Percentiles rank a stretch among this genome's conserved stretches.
Conservation (phyloP, 2,797 vertebrate genomes). For the Pseudocheirus occidentalis region DNA sequence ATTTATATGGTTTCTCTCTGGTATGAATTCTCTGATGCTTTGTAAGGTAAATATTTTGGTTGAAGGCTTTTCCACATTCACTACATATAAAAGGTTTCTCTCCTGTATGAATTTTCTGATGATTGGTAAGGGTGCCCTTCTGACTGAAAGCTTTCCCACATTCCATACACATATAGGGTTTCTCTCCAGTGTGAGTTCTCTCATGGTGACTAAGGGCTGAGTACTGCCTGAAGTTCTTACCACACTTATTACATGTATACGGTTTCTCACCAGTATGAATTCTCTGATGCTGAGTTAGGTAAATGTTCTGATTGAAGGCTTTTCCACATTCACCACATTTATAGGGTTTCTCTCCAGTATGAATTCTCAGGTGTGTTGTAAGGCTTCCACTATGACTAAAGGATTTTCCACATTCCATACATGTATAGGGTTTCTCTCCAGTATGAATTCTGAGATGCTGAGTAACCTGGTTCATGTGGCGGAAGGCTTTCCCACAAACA, state of each 20-base stretch:
- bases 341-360: conserved; percentile 79
- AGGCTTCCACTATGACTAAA: conserved; percentile 81
- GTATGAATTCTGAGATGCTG: conserved; percentile 81
- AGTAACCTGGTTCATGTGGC: conserved; percentile 75
- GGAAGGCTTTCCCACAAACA: conserved; percentile 79
- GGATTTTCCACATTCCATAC: conserved; percentile 78
- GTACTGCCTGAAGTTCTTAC: conserved; percentile 76
- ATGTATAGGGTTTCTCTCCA: conserved; percentile 80
- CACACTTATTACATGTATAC: conserved; percentile 77
- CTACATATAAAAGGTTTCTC: conserved; percentile 54
- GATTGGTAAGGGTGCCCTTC: conserved; percentile 49
- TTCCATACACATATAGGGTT: conserved; percentile 20
- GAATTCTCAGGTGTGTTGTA: conserved; percentile 79
- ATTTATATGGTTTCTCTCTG: conserved; percentile 78
- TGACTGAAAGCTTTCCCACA: conserved; percentile 42
- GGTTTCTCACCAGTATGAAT: conserved; percentile 80
- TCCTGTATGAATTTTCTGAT: conserved; percentile 40
- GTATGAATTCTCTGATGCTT: conserved; percentile 80
- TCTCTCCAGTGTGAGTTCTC: conserved; percentile 58
- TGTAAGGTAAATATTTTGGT: conserved; percentile 78
- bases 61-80: conserved; percentile 59
- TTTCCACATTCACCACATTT: conserved; percentile 68
- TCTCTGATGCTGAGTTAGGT: conserved; percentile 75
- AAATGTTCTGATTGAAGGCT: conserved; percentile 34
- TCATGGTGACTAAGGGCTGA: conserved; percentile 74